phyloP scores from a whole-genome alignment of 2,797 vertebrate species.

The Ctenosaura bakeri region DNA sequence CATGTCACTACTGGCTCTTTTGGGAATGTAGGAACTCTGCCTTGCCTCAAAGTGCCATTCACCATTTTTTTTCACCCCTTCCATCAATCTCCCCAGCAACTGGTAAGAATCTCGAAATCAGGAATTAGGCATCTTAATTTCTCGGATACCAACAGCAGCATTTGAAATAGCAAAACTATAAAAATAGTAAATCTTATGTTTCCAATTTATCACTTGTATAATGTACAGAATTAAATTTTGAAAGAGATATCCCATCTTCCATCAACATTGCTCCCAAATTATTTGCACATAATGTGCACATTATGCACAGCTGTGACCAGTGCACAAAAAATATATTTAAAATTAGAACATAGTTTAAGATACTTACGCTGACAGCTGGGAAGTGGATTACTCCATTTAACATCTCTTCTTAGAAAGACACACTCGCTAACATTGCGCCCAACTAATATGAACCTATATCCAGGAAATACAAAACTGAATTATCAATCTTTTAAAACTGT shows the following conservation, averaged over 20 bases:
- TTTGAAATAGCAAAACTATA: not conserved
- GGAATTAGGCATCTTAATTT: not conserved
- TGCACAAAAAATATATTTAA: not conserved
- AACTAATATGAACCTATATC: constrained; percentile 62
- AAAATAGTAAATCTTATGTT: not conserved
- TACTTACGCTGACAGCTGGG: constrained; percentile 78
- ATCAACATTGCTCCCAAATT: not conserved
- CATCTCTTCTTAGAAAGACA: fast-evolving
- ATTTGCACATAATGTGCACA: not conserved
- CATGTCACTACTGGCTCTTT: too few species aligned
- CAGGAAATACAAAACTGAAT: constrained; percentile 17
- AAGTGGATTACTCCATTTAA: constrained; percentile 18
- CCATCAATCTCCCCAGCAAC: too few species aligned
- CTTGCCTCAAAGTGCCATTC: too few species aligned
- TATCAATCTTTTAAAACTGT: not conserved
- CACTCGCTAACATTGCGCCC: constrained; percentile 36
- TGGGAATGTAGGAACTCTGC: too few species aligned
- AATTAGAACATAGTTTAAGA: not conserved
- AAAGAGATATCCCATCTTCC: not conserved
- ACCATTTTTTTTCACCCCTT: too few species aligned
- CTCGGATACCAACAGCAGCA: not conserved
- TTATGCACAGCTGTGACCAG: not conserved
- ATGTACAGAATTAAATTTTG: not conserved
- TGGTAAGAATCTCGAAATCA: too few species aligned
- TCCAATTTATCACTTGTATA: not conserved